Base-by-base conservation (phyloP, 1,140 invertebrate species). In the Orussus abietinus region DNA sequence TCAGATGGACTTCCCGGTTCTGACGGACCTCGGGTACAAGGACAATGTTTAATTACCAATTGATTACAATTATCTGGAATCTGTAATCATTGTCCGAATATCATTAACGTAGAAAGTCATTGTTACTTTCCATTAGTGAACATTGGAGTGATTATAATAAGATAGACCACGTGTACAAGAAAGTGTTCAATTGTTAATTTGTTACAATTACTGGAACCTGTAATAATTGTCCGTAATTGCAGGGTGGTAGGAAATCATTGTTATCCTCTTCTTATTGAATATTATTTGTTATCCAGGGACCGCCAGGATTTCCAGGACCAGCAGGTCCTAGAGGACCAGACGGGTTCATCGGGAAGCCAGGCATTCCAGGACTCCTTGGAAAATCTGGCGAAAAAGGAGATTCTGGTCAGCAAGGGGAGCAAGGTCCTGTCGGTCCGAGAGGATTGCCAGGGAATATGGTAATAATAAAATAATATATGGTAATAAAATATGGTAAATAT, bases 351-450 rank as follows among this genome's bases (percentile, higher is more conserved):
- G 70, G 71, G 35, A 51, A 47, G 10, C 51, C 56, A 12, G 64
- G 64, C 13, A n/a, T 28, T 7, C 30, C 51, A 7, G 69, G 69
- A 18, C 15, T 50, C 9, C 57, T 68, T 49, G 77, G 77, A 19
- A 66, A 58, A 34, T 18, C 49, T 29, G 78, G 79, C 5, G 55
- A 62, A 12, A 67, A 69, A 45, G 79, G 79, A 30, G 65, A 69
- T 13, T 47, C 49, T 40, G 79, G 78, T 19, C 67, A 76, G 29
- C 52, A 59, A 28, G 66, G 74, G 17, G 72, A 72, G 38, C 55
- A 80, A 59, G 85, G 85, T n/a, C 73, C 76, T 3, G 65, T 77
- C 32, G 85, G 85, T 31, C 69, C 77, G 2, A 68, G 75, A 49
- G 83, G 84, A n/a, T 41, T 66, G 40, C 75, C 77, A 65, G 83